phyloP scores from a whole-genome alignment of 2,888 invertebrate genomes.

The Tanypteryx hageni region DNA sequence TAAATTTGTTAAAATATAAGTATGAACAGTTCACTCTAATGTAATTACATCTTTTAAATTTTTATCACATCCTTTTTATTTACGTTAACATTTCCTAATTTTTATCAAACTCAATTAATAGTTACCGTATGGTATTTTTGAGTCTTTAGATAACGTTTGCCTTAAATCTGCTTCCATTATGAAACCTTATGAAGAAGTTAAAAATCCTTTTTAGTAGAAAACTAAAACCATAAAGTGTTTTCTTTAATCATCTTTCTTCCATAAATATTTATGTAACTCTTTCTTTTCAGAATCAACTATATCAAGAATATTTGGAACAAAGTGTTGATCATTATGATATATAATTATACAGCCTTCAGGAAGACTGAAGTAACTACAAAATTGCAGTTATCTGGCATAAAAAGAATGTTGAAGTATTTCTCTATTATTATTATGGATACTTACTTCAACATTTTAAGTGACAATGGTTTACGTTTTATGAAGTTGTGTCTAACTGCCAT shows the following conservation, averaged over 20 bases:
- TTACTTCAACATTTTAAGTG: slow-evolving; percentile 1
- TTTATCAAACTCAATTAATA: no score
- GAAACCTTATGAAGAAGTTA: no score
- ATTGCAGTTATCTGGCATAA: slow-evolving; percentile 26
- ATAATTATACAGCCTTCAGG: slow-evolving; percentile 66
- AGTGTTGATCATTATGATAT: slow-evolving; percentile 77
- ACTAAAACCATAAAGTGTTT: no score
- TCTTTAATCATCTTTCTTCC: no score
- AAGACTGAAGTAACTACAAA: slow-evolving; percentile 14
- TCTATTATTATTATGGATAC: background rate
- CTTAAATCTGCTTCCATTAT: no score
- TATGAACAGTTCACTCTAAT: no score
- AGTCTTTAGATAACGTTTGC: no score
- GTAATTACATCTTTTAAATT: no score
- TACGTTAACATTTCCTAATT: background rate
- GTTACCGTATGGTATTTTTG: no score
- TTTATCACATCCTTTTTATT: background rate
- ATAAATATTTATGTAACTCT: background rate
- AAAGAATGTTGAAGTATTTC: background rate
- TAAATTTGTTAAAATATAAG: background rate
- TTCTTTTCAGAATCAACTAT: slow-evolving; percentile 74
- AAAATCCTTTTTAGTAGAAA: no score
- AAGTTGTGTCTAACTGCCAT: slow-evolving; percentile 36
- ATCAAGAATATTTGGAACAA: slow-evolving; percentile 76
- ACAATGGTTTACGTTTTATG: background rate